phyloP scores from a whole-genome alignment of 2,113 vertebrate species.

The Spilogale gracilis region DNA sequence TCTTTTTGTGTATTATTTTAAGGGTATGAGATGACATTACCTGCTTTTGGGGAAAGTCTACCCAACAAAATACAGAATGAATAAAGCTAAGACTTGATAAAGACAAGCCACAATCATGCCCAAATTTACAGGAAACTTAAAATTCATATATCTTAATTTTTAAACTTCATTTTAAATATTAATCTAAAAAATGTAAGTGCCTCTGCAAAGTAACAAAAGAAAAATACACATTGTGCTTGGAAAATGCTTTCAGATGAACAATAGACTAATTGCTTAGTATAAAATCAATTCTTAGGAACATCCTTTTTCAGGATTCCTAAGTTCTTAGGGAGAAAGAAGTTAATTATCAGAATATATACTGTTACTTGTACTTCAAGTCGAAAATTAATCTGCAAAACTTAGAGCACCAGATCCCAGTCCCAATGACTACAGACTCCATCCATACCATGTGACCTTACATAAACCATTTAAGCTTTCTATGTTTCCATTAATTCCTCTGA shows the following conservation, averaged over 20 bases:
- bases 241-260: slow-evolving; percentile 44
- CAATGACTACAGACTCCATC: background rate
- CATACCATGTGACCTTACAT: background rate
- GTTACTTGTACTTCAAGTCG: background rate
- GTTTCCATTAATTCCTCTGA: slow-evolving; percentile 3
- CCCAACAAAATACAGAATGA: slow-evolving; percentile 23
- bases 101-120: background rate
- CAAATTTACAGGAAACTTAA: background rate
- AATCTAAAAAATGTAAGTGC: background rate
- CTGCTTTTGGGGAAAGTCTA: background rate
- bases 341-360: background rate
- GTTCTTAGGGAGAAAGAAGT: background rate
- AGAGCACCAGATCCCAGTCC: background rate
- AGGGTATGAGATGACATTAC: background rate
- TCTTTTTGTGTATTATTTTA: slow-evolving; percentile 18
- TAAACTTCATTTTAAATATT: background rate
- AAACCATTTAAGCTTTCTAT: background rate
- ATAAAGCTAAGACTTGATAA: slow-evolving; percentile 37
- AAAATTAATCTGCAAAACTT: slow-evolving; percentile 50
- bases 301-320: background rate
- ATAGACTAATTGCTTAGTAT: background rate
- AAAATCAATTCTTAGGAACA: background rate
- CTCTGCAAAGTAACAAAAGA: background rate
- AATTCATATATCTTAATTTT: slow-evolving; percentile 14
- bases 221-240: background rate